Base-by-base conservation (phyloP, 2,888 invertebrate species). In the Eulithis prunata region DNA sequence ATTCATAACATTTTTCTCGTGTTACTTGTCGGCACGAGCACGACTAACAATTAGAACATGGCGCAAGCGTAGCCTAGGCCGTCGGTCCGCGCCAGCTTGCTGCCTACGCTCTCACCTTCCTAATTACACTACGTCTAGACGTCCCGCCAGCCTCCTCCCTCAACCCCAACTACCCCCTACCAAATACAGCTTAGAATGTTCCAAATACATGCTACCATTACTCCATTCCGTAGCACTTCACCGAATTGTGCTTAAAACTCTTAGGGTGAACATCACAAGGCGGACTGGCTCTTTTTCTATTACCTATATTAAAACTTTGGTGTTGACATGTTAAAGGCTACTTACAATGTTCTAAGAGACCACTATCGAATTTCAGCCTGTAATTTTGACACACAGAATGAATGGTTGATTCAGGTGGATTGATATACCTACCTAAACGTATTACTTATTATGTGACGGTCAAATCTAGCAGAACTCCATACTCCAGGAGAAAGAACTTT, bases 81-180 rank as follows among this genome's bases (percentile, higher is more conserved):
- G 76, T 69, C 75, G 70, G 76, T 81, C 76, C 61, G 75, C 66
- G 43, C 43, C 74, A 55, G 68, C 73, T 76, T 67, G 73, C 82
- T 81, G 88, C 90, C 89, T 89, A 88, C 88, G 83, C 85, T 83
- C 85, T 90, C 81, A 90, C 91, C 91, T 90, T 89, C 88, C 87
- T 91, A 91, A 92, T 92, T 87, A 87, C 87, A 78, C 84, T 84
- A 81, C 81, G 92, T 91, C 91, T 91, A 92, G 91, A 91, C 91
- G 82, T 82, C 85, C 87, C 87, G 80, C 84, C 83, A 83, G 83
- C 83, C 82, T 78, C 82, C 82, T 78, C 76, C 79, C 61, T 75
- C 74, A 77, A 68, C 73, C 81, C 76, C 71, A 60, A 60, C 77
- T 77, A 75, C 77, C 82, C 80, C 72, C 77, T 80, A 82, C 81